Conservation (phyloP, 2,113 vertebrate species). For the Machaerirhynchus nigripectus region DNA sequence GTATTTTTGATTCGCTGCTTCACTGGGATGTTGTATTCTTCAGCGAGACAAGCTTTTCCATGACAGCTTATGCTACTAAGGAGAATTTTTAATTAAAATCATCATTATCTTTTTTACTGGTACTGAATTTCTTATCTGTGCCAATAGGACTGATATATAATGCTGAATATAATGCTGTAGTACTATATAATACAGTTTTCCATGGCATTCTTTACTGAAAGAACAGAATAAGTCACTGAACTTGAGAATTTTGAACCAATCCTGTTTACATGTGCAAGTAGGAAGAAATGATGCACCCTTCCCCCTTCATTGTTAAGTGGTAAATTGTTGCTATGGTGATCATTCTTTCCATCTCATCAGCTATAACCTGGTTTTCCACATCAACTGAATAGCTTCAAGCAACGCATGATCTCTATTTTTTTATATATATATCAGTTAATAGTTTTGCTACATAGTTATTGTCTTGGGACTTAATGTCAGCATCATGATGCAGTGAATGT, state of each 20-base stretch:
- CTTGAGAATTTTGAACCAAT: slow-evolving; percentile 3
- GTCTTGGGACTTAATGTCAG: background rate
- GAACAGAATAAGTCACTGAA: background rate
- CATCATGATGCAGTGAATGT: background rate
- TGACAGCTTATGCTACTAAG: background rate
- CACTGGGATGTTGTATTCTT: background rate
- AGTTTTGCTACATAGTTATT: slow-evolving; percentile 9
- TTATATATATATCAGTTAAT: slow-evolving; percentile 22
- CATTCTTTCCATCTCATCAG: slow-evolving; percentile 76
- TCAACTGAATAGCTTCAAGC: slow-evolving; percentile 73
- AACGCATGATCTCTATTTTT: slow-evolving; percentile 66
- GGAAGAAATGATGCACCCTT: slow-evolving; percentile 71
- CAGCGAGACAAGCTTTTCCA: background rate
- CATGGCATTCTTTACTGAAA: background rate
- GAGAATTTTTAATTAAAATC: background rate
- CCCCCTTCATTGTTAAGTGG: slow-evolving; percentile 72
- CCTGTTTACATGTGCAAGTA: slow-evolving; percentile 70
- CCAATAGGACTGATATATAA: background rate
- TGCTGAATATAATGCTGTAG: background rate
- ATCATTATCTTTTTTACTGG: background rate
- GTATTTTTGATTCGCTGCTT: background rate
- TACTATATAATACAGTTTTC: background rate
- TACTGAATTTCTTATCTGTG: slow-evolving; percentile 64
- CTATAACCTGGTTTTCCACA: slow-evolving; percentile 82
- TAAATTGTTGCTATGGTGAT: slow-evolving; percentile 84